Conservation (phyloP, 2,113 vertebrate species). For the Bufo gargarizans region DNA sequence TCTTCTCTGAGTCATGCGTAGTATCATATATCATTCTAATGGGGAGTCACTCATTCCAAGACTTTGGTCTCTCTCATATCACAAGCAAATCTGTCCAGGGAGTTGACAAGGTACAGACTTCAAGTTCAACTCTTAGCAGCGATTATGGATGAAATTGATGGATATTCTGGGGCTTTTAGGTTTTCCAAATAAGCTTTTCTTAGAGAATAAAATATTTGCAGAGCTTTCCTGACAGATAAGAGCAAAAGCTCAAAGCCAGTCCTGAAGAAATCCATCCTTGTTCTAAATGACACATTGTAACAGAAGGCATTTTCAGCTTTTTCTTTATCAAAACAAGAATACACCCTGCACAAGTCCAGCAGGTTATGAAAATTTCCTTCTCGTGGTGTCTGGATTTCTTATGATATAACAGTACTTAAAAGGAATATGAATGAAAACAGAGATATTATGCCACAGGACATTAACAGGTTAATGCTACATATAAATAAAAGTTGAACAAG, state of each 20-base stretch:
- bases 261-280: conserved; percentile 62
- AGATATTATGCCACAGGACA: background rate
- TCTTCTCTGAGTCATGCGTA: conserved; percentile 63
- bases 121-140: conserved; percentile 63
- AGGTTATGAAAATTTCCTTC: background rate
- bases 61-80: conserved; percentile 64
- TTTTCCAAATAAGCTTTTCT: conserved; percentile 62
- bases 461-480: background rate
- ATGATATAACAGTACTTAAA: background rate
- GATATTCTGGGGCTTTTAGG: conserved; percentile 63
- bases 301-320: background rate
- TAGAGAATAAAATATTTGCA: conserved; percentile 44
- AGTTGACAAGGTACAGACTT: conserved; percentile 62
- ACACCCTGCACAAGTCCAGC: background rate
- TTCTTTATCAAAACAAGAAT: background rate
- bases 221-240: conserved; percentile 37
- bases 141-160: conserved; percentile 70
- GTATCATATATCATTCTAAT: conserved; percentile 72
- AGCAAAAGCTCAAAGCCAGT: conserved; percentile 63
- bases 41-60: conserved; percentile 69
- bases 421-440: background rate
- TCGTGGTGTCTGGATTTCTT: background rate
- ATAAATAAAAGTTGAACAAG: background rate
- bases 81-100: conserved; percentile 62
- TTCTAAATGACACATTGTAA: conserved; percentile 51